phyloP scores from a whole-genome alignment of 2,113 vertebrate genomes.

The Hipposideros armiger region DNA sequence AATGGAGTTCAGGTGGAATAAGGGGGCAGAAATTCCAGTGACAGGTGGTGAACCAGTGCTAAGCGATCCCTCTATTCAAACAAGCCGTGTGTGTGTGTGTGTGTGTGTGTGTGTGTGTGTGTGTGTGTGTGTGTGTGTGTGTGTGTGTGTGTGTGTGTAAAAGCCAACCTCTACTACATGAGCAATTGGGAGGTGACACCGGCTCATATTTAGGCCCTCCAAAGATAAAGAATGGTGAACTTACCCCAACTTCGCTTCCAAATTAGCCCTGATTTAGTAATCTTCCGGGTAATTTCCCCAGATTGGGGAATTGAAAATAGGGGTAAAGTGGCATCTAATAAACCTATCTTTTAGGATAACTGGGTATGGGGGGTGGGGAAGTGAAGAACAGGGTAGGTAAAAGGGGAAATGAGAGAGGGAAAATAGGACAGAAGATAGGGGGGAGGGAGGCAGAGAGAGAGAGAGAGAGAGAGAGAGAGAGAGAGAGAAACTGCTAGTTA shows the following conservation, averaged over 20 bases:
- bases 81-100: not conserved
- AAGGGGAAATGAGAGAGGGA: not conserved
- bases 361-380: not conserved
- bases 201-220: not conserved
- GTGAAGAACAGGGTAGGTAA: not conserved
- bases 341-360: not conserved
- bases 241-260: not conserved
- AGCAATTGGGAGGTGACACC: not conserved
- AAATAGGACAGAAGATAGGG: not conserved
- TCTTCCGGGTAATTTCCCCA: not conserved
- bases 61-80: not conserved
- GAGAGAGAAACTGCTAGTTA: not conserved
- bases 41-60: not conserved
- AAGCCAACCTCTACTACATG: not conserved
- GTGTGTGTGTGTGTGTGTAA: not conserved
- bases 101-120: too few species aligned
- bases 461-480: not conserved
- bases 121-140: too few species aligned
- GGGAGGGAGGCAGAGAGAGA: not conserved
- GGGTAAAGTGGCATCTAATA: not conserved
- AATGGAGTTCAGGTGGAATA: not conserved
- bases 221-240: conserved; percentile 2
- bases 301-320: not conserved
- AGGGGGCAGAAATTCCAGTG: not conserved
- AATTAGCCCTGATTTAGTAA: conserved; percentile 8